Evolutionary conservation across 2,888 invertebrate species (phyloP), one percentile per base, ranked within the genome.

Genomic region (Ichneumon xanthorius): DNA sequence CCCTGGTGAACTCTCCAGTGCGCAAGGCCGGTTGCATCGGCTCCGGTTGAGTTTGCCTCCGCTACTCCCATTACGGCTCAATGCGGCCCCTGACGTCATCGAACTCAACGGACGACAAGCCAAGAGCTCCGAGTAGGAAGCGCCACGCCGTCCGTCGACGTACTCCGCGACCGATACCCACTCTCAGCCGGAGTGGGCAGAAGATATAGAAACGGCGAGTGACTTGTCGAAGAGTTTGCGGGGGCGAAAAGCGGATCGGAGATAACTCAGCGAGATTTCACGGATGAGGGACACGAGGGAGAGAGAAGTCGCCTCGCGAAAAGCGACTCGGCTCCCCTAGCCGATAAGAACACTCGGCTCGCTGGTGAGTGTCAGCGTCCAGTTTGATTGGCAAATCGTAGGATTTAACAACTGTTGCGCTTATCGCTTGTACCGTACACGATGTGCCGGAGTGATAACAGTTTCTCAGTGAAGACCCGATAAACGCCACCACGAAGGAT

Each of bases 371-470:
- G 37, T 37, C 37, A 0, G 1, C 37, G 37, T 37, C 9, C 9
- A 7, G 37, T 37, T 37, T 9, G 9, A 37, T 37, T 9, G 37
- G 37, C 7, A 9, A 37, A 37, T 37, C 37, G 7, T 1, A 9
- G 37, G 37, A 37, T n/a, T 37, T 37, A 9, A 37, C 37, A 9
- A 9, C 37, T 37, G 37, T 9, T 2, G 37, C 33, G 33, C 6
- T 33, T 33, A 33, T 37, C 37, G 37, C 7, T 9, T 2, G 2
- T 0, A 37, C 37, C 37, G 37, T 19, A 11, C 1, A n/a, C 19
- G 55, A 26, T 19, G 70, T 70, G 70, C 76, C 45, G 26, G 33
- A 82, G 82, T 82, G 82, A 76, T 68, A 22, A 19, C 1, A 55
- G 55, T 53, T 77, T 82, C 61, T 48, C 16, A 72, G 40, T 71